Evolutionary conservation across 1,140 invertebrate species (phyloP), one percentile per base, ranked within the genome.

Genomic region (Listronotus bonariensis): DNA sequence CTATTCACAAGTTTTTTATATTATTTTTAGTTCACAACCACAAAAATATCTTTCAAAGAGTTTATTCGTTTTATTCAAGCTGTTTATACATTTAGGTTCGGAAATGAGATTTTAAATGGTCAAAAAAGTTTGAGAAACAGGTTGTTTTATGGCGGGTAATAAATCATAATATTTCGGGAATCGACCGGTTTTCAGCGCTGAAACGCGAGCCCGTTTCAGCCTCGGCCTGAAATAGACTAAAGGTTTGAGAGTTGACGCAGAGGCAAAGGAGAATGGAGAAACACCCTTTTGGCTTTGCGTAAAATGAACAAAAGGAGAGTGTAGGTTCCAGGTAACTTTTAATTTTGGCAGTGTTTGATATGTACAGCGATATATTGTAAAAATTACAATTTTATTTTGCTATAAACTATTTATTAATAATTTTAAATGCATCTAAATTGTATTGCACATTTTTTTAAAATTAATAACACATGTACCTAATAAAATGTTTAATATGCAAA

Each of bases 161-260:
- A 62, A 62, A 62, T 62, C 59, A 62, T 62, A 53, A 62, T 60
- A 60, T 60, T 60, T 61, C 56, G 40, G 45, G 12, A 65, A 65
- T 54, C 48, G 38, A 14, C 40, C 17, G 26, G 42, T 66, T 60
- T 54, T 67, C 51, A 17, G 59, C 52, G 52, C 40, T 40, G 56
- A 26, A 45, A 31, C 26, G 59, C 12, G 45, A 45, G 61, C 15
- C n/a, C 32, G 53, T 26, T 41, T 59, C 61, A 45, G 41, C 67
- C 36, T 49, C 62, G 62, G 42, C 17, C 62, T 48, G 62, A 51
- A 65, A 49, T 46, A 56, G 55, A 68, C 67, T 68, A 62, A 58
- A 57, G 14, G 51, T 45, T 42, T 11, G 45, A 64, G 49, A 59
- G 67, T 59, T 64, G 67, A 64, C 61, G 62, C 54, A 68, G 55